Base-by-base conservation (phyloP, 2,888 invertebrate species). In the Phrixothrix hirtus region DNA sequence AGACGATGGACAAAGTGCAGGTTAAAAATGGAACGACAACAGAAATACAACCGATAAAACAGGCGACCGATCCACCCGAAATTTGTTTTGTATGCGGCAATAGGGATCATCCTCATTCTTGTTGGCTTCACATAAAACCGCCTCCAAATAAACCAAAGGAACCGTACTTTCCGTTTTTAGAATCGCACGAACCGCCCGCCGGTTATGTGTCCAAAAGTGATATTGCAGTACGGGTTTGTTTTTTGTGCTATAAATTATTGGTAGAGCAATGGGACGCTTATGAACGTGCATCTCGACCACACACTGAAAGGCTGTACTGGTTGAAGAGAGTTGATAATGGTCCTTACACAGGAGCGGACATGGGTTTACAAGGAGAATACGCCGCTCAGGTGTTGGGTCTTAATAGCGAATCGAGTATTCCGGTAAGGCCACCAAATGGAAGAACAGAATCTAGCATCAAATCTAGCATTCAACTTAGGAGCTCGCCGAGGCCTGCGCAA, bases 261-360 rank as follows among this genome's bases (percentile, higher is more conserved):
- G 81, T 87, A 46, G 89, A 93, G 74, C 95, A 95, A 77, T 95
- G 95, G 95, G 91, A 95, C 67, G 83, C 87, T 57, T 91, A 91
- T 74, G 95, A 95, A 77, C 79, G 88, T 31, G 88, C 88, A 67
- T 66, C 70, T 70, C 89, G 90, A 63, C 93, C 95, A 0, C 88
- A 92, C 73, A 82, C 86, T 59, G 92, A 94, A 73, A 80, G 95
- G 43, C 83, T 95, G 68, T 95, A 95, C 72, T 95, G 95, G 88
- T 81, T 95, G 78, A 95, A 95, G 76, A 79, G 95, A 63, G 85
- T 89, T 62, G 95, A 95, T 71, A 91, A 93, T 68, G 92, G 93
- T 55, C 88, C 89, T 0, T 95, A 89, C 67, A 93, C 92, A 16
- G 84, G 92, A 1, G 92, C 92, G 0, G 93, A 92, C 75, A 89